A percentile compares a stretch with the other conserved stretches of the same genome.
phyloP scores from a whole-genome alignment of 2,113 vertebrate species.

The Prietella phreatophila region DNA sequence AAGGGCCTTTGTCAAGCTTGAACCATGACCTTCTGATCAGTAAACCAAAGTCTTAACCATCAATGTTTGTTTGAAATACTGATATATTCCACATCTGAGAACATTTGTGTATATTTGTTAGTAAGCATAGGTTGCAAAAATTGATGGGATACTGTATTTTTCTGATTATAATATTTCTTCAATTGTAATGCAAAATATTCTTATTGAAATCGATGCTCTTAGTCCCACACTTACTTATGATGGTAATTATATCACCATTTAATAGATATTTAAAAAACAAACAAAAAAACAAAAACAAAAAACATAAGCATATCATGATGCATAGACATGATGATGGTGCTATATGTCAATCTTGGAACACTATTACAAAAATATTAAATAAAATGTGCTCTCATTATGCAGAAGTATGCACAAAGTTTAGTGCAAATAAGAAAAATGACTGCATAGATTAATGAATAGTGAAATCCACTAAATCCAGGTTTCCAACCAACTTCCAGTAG shows the following conservation, averaged over 20 bases:
- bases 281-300: not conserved
- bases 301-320: not conserved
- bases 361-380: not conserved
- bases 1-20: too few species aligned
- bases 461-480: not conserved
- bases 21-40: too few species aligned
- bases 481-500: not conserved
- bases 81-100: not conserved
- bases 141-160: not conserved
- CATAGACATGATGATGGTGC: not conserved
- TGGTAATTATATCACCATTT: not conserved
- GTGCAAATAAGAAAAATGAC: not conserved
- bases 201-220: not conserved
- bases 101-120: not conserved
- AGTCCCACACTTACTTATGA: not conserved
- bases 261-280: too few species aligned
- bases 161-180: not conserved
- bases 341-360: not conserved
- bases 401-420: not conserved
- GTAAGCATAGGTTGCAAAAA: not conserved
- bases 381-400: not conserved
- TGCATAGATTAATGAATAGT: not conserved
- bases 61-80: not conserved
- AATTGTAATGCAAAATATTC: not conserved
- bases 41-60: too few species aligned